phyloP scores from a whole-genome alignment of 2,888 invertebrate species.

The Rapana venosa region DNA sequence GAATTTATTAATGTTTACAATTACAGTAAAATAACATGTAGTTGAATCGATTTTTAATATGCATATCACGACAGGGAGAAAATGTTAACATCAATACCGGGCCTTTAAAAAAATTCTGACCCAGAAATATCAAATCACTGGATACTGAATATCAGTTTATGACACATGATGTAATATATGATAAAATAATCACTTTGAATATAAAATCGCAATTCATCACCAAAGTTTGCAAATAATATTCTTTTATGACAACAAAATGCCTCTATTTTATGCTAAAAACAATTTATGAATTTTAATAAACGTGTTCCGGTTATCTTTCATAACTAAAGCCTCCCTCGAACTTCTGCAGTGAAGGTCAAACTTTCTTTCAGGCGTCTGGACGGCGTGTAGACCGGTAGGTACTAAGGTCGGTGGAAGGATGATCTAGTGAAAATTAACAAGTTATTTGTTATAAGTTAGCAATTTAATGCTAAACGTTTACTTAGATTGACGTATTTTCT shows the following conservation, averaged over 20 bases:
- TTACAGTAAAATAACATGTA: no score
- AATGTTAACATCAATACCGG: no score
- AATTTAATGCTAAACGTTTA: neutral
- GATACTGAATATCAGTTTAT: no score
- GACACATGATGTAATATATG: no score
- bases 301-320: neutral
- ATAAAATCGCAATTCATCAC: no score
- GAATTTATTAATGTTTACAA: neutral
- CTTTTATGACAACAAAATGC: no score
- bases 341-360: slow-evolving; percentile 14
- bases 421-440: neutral
- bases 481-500: no score
- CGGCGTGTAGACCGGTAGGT: slow-evolving; percentile 17
- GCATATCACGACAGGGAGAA: neutral
- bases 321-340: neutral
- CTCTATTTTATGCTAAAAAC: neutral
- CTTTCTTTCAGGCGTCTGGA: neutral
- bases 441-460: neutral
- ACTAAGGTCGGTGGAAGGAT: neutral
- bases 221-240: no score
- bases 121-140: no score
- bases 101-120: no score
- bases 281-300: neutral
- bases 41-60: neutral
- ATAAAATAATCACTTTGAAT: no score